phyloP scores from a whole-genome alignment of 1,140 invertebrate species.

The Temnothorax curvispinosus region DNA sequence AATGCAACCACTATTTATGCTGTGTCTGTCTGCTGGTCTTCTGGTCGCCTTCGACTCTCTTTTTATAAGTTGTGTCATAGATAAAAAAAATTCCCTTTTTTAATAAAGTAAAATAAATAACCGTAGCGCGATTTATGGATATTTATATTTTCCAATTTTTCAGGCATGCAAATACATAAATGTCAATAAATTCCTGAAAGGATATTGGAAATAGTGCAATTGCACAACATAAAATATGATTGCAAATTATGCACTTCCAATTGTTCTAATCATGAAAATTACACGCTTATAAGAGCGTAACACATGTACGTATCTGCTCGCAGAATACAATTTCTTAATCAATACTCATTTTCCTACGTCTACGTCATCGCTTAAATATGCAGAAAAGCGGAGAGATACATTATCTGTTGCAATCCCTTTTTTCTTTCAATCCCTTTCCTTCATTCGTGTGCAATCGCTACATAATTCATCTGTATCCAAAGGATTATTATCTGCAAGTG shows the following conservation, averaged over 20 bases:
- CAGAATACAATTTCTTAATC: conserved; percentile 17
- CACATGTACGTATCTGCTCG: background rate
- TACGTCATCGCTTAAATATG: background rate
- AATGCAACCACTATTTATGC: conserved; percentile 31
- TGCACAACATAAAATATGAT: background rate
- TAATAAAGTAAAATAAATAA: background rate
- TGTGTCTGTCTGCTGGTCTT: background rate
- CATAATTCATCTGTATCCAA: background rate
- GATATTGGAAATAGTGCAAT: background rate
- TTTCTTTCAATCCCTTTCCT: background rate
- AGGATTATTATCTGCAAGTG: background rate
- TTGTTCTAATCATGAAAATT: background rate
- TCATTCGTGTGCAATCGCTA: background rate
- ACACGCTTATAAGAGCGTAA: background rate
- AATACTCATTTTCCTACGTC: background rate
- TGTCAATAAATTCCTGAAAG: background rate
- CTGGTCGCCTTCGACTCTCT: background rate
- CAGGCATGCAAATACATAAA: background rate
- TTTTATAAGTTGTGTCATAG: background rate
- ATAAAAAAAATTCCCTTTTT: background rate
- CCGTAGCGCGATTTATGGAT: background rate
- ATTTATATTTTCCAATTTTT: background rate
- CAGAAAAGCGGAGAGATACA: background rate
- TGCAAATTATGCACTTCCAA: background rate
- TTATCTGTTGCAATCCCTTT: background rate